Base-by-base conservation (phyloP, 2,113 vertebrate genomes). In the Aspiorhynchus laticeps region DNA sequence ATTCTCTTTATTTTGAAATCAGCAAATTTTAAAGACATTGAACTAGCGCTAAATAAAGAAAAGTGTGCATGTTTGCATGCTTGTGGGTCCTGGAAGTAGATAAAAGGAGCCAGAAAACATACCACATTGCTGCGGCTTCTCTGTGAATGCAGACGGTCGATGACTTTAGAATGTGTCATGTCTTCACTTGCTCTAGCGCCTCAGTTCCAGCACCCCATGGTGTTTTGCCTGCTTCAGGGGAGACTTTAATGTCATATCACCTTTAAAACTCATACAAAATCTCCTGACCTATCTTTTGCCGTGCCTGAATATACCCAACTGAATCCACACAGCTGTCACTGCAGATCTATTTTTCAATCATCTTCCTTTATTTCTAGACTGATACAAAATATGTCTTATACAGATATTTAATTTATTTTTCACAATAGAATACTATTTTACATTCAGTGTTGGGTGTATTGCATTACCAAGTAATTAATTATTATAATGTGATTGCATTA, bases 231-330 rank as follows among this genome's bases (percentile, higher is more conserved):
- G 6, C 67, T 76, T 69, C 56, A 80, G 21, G 71, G 65, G 65
- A 80, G 41, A 56, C 84, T 86, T 86, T 86, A 38, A 86, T 76
- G 59, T 86, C 6, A 85, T 76, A 77, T 88, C 79, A 84, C 81
- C 48, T 84, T 48, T 59, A 33, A 85, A 81, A 76, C 36, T 59
- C 67, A 76, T 65, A 56, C 21, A 43, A 38, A 83, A 86, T 43
- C 88, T 31, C 41, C 56, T 59, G 56, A 24, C 56, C 7, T 59
- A 59, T 59, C 21, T n/a, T 24, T 59, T n/a, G 21, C 56, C 51
- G 7, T 33, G 17, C n/a, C 19, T 83, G 63, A 59, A 79, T 14
- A 31, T 24, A 56, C 51, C 48, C 51, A 36, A n/a, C 31, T 36
- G 17, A 79, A 59, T 77, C 15, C 15, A 51, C n/a, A 77, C 3